Percentiles rank a stretch among this genome's conserved stretches.
Conservation (phyloP, 2,797 vertebrate genomes). For the Muscicapa comitata region DNA sequence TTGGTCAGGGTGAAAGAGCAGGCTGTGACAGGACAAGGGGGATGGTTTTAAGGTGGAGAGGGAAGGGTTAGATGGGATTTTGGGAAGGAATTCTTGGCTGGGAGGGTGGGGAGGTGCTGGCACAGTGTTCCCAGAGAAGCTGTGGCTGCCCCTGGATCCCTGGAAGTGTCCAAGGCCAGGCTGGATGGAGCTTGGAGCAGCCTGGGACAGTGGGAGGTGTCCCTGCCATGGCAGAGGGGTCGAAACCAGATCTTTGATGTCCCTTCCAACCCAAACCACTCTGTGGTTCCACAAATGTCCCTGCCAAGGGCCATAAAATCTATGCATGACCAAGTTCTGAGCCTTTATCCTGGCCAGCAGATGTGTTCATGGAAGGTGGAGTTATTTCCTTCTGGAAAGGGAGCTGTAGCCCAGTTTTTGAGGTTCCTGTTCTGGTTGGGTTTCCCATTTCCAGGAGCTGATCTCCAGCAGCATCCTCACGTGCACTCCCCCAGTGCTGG, state of each 20-base stretch:
- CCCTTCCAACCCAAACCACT: not conserved
- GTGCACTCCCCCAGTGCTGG: not conserved
- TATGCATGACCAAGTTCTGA: fast-evolving
- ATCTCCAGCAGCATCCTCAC: not conserved
- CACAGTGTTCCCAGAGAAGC: not conserved
- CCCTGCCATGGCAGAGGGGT: fast-evolving
- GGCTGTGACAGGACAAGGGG: fast-evolving
- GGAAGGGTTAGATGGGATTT: not conserved
- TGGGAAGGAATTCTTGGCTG: not conserved
- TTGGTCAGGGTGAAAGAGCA: not conserved
- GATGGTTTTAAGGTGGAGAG: not conserved
- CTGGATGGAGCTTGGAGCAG: fast-evolving
- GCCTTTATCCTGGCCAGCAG: not conserved
- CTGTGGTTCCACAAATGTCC: not conserved
- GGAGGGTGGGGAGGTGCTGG: fast-evolving
- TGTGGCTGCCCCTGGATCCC: not conserved
- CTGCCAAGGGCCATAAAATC: not conserved
- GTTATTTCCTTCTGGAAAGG: not conserved
- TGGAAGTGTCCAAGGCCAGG: not conserved
- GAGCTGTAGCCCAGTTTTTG: not conserved
- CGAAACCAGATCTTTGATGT: not conserved
- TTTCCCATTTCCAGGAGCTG: not conserved
- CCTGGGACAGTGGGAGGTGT: not conserved
- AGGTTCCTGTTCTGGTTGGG: not conserved
- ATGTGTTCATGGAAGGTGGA: not conserved